These are phyloP conservation scores for Brachyptera risi DNA, from an alignment of 2,888 invertebrate species.

Conservation along the genomic window DNA sequence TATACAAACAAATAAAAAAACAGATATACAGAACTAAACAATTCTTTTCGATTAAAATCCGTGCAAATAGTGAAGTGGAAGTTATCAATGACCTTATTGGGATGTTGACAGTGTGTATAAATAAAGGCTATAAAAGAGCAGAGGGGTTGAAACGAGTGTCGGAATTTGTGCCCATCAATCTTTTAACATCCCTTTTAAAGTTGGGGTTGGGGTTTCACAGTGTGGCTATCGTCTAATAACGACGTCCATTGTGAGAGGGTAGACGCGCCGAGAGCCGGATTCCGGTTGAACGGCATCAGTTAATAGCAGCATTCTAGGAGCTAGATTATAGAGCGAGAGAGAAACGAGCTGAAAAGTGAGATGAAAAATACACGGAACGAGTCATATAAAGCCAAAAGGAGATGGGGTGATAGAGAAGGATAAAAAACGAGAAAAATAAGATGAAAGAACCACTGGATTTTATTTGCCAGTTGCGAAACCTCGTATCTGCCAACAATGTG, in stretches of 20 bases:
- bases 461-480: not conserved
- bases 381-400: too few species aligned
- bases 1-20: too few species aligned
- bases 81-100: not conserved
- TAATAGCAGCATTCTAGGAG: constrained; percentile 30
- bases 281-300: constrained; percentile 26
- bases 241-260: constrained; percentile 11
- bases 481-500: constrained; percentile 17
- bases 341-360: not conserved
- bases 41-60: too few species aligned
- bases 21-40: too few species aligned
- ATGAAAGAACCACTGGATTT: constrained; percentile 15
- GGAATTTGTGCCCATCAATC: constrained; percentile 17
- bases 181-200: constrained; percentile 19
- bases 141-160: not conserved
- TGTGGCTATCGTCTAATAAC: constrained; percentile 19
- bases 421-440: constrained; percentile 16
- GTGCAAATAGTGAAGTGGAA: too few species aligned
- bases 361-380: constrained; percentile 2
- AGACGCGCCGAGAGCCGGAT: constrained; percentile 13
- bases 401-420: not conserved
- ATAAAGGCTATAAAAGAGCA: not conserved
- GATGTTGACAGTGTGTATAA: constrained; percentile 7
- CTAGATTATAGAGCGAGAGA: constrained; percentile 22
- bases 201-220: constrained; percentile 1